Evolutionary conservation across 2,888 invertebrate species (phyloP).

Genomic region (Chloroclysta siterata): DNA sequence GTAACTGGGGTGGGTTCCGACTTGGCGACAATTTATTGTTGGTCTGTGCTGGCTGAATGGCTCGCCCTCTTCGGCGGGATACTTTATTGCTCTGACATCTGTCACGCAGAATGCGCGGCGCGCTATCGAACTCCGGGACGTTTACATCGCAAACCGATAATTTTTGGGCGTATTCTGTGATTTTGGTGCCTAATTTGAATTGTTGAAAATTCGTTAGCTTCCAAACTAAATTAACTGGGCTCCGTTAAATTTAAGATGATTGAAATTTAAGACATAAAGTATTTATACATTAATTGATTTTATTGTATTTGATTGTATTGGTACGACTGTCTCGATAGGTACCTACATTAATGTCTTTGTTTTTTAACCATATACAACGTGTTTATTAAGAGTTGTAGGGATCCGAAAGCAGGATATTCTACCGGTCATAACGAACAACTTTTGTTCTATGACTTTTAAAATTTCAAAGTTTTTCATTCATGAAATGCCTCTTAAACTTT

Average conservation of each 20-base stretch:
- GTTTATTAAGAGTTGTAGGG: too few species aligned
- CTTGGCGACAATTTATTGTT: slow-evolving; percentile 49
- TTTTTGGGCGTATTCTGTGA: slow-evolving; percentile 3
- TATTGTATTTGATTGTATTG: too few species aligned
- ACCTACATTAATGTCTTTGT: too few species aligned
- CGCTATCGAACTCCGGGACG: slow-evolving; percentile 8
- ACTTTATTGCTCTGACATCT: slow-evolving; percentile 46
- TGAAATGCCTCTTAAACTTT: too few species aligned
- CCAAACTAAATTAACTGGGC: not conserved
- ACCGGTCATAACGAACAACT: too few species aligned
- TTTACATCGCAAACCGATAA: slow-evolving; percentile 17
- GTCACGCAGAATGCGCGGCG: slow-evolving; percentile 29
- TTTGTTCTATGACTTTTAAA: too few species aligned
- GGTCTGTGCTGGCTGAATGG: slow-evolving; percentile 37
- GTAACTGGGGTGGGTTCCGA: slow-evolving; percentile 44
- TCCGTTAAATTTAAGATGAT: not conserved
- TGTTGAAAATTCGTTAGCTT: not conserved
- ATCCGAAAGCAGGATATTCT: too few species aligned
- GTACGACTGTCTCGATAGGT: too few species aligned
- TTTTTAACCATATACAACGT: too few species aligned
- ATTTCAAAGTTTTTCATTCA: too few species aligned
- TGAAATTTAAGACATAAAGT: not conserved
- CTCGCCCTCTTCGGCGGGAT: slow-evolving; percentile 30
- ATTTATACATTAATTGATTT: too few species aligned
- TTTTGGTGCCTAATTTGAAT: not conserved